Base-by-base conservation (phyloP, 2,797 vertebrate species). In the Streptopelia turtur region DNA sequence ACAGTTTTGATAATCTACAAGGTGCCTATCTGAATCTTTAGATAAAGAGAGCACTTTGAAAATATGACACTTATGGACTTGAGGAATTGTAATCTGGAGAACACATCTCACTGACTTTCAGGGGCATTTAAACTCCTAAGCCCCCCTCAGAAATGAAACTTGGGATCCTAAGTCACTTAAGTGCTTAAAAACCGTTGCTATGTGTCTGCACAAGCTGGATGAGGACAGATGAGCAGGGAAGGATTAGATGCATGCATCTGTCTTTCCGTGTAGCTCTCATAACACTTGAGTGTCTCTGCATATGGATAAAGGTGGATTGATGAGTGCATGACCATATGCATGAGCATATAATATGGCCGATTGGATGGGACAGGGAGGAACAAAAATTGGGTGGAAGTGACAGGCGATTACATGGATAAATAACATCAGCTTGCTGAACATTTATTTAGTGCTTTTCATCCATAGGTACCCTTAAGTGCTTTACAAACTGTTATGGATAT, bases 401-500 rank as follows among this genome's bases (percentile, higher is more conserved):
- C 95, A 95, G 96, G 96, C 92, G 96, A 97, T 96, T 97, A 97
- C 95, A 89, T 15, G 93, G 95, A 97, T 97, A 97, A 97, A 97
- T 96, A 97, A 97, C 95, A 95, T 85, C 94, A 95, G 92, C 94
- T 94, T 59, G 72, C 95, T 69, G 90, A 97, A 93, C 88, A 85
- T 96, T 96, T 97, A 96, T 97, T 96, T 95, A 96, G 95, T 95
- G 93, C 96, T 96, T 97, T 97, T 94, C 93, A 96, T 96, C 94
- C 94, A 94, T 89, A 96, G 95, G 88, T 95, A 96, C 93, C 92
- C 93, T 96, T 97, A 97, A 97, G 95, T 96, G 96, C 96, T 96
- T 96, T 96, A 96, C 94, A 96, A 97, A 97, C 95, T 94, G 74
- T 96, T 97, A 97, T 96, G 94, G 93, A 95, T 96, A 92, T 90